These are phyloP conservation scores for Atopsyche davidsoni DNA, from an alignment of 1,140 invertebrate species.

Conservation along the genomic window DNA sequence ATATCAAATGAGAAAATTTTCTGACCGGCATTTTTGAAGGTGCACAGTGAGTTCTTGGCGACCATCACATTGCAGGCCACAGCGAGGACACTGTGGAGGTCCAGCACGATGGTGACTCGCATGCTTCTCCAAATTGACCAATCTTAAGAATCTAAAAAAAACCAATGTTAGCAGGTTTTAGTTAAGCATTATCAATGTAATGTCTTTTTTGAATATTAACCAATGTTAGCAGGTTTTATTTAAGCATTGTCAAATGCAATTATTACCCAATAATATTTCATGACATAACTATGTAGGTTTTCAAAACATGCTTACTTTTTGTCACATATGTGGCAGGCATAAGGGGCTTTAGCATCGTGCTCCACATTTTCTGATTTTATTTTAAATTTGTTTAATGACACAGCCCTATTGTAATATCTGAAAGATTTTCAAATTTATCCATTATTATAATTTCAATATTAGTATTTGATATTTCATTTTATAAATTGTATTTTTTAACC, in stretches of 20 bases:
- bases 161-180: neutral
- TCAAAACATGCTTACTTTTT: neutral
- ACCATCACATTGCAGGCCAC: neutral
- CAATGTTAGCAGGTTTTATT: neutral
- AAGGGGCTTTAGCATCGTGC: neutral
- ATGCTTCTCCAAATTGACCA: slow-evolving; percentile 22
- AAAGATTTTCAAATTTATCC: neutral
- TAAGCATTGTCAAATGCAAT: neutral
- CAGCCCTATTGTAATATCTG: neutral
- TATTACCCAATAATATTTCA: neutral
- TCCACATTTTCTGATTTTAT: neutral
- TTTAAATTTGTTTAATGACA: neutral
- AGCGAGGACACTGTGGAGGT: slow-evolving; percentile 6
- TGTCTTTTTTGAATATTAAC: neutral
- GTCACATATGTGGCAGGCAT: neutral
- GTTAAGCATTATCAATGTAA: neutral
- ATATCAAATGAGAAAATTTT: neutral
- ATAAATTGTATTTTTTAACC: no score
- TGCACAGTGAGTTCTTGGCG: slow-evolving; percentile 1
- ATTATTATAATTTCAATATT: neutral
- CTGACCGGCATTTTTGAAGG: slow-evolving; percentile 14
- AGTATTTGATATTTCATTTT: neutral
- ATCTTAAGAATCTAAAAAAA: slow-evolving; percentile 15
- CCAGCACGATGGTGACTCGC: slow-evolving; percentile 1
- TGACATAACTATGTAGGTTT: neutral